Conservation (phyloP, 2,113 vertebrate species). For the Datnioides undecimradiatus region DNA sequence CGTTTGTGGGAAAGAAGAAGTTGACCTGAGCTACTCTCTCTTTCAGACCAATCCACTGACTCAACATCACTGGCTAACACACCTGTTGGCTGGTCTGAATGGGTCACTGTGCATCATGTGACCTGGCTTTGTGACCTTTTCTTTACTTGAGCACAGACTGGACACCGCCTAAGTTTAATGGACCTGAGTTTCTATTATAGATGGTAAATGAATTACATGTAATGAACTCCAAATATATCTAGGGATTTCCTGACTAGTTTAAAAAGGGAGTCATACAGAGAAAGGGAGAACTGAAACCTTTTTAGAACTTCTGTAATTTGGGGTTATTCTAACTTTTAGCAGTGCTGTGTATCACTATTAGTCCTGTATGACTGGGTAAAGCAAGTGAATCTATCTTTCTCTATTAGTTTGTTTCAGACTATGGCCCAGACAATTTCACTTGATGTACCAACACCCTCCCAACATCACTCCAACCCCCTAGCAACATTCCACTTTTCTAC, state of each 20-base stretch:
- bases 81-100: background rate
- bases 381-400: background rate
- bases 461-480: slow-evolving; percentile 23
- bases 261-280: background rate
- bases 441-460: slow-evolving; percentile 40
- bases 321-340: background rate
- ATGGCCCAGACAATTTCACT: slow-evolving; percentile 31
- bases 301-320: background rate
- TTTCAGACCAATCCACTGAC: background rate
- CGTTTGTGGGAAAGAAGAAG: background rate
- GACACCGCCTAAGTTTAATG: background rate
- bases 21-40: background rate
- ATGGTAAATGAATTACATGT: background rate
- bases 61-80: background rate
- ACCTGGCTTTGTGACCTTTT: background rate
- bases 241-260: background rate
- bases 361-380: background rate
- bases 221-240: background rate
- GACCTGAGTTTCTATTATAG: background rate
- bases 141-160: background rate
- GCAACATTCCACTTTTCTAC: slow-evolving; percentile 28
- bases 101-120: background rate
- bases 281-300: slow-evolving; percentile 19
- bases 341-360: background rate
- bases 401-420: slow-evolving; percentile 5